Base-by-base conservation (phyloP, 2,888 invertebrate species). In the Cartodere bifasciata region DNA sequence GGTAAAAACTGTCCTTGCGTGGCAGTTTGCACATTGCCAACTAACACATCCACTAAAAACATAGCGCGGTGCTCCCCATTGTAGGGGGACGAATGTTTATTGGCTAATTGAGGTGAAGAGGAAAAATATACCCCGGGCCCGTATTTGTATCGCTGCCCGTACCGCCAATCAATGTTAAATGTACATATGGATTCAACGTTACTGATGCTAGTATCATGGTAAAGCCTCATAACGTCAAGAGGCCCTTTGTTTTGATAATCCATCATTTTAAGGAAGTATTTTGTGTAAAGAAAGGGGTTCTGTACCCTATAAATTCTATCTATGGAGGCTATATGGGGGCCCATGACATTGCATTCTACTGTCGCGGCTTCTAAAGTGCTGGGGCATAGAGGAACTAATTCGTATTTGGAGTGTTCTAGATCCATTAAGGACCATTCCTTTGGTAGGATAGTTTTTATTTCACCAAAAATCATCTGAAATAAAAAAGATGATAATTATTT, bases 121-220 rank as follows among this genome's bases (percentile, higher is more conserved):
- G 53, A 52, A 38, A 55, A 55, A 31, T 53, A 53, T 2, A 53
- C 53, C 2, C 52, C 53, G 17, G 40, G 43, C 2, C 55, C 55
- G 39, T 42, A 55, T 37, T 41, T 53, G 20, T 36, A 43, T 16
- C 48, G 34, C 31, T 42, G 35, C 10, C 47, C 50, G 16, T 38
- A 34, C 12, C 52, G 34, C 52, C 53, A 52, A 35, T 55, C 52
- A 24, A 55, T 47, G 28, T 54, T 55, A 13, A 37, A 42, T 13
- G 17, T 28, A 3, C 45, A 39, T 23, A 55, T 55, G 1, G 52
- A 51, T 9, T 35, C 25, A 2, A 47, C 38, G 24, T 53, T 52
- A 2, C 16, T 21, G 11, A 27, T 32, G 2, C 38, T 38, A 1
- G 55, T 52, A 13, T 50, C 52, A 32, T 55, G 55, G 31, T 39